Percentiles rank a stretch among this genome's conserved stretches.
Evolutionary conservation across 2,113 vertebrate genomes (phyloP).

Genomic region (Rynchops niger): DNA sequence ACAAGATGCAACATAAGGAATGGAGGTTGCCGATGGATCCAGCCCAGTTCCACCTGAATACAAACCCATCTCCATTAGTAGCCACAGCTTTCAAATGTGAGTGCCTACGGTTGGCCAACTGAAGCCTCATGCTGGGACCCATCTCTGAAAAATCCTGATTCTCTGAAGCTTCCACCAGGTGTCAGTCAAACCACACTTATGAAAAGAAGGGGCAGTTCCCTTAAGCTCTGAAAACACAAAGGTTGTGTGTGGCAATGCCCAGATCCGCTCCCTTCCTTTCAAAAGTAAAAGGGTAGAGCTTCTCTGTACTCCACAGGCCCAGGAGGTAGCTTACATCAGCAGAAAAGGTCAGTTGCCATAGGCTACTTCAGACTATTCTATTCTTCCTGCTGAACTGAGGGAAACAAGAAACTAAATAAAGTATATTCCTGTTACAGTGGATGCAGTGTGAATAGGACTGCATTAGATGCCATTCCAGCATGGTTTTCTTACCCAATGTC

Average conservation of each 20-base stretch:
- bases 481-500: neutral
- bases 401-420: neutral
- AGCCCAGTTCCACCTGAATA: neutral
- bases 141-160: neutral
- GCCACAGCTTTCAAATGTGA: neutral
- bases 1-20: neutral
- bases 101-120: neutral
- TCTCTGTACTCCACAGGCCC: neutral
- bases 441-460: neutral
- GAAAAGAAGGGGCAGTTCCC: neutral
- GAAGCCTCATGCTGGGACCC: fast-evolving
- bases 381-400: neutral
- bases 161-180: conserved; percentile 13
- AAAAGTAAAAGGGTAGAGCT: neutral
- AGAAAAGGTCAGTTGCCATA: neutral
- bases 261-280: neutral
- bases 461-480: neutral
- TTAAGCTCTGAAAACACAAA: neutral
- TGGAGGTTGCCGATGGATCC: neutral
- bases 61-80: neutral
- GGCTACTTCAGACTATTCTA: neutral
- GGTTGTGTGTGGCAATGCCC: neutral
- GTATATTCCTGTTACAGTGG: neutral
- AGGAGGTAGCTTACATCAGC: neutral
- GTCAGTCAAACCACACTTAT: neutral